Conservation (phyloP, 2,888 invertebrate species). For the Tetragonula carbonaria region DNA sequence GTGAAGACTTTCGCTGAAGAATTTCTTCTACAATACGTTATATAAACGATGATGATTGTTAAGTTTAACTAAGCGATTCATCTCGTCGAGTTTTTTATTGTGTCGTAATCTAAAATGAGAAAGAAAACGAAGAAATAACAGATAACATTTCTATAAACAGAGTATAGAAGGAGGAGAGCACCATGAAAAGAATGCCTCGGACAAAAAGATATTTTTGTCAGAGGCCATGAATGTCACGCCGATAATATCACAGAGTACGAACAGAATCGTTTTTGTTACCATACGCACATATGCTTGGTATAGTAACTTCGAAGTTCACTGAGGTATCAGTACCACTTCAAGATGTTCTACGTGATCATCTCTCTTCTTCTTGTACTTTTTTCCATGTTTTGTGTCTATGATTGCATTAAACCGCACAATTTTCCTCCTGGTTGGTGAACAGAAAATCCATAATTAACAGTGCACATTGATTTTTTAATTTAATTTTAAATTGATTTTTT, state of each 20-base stretch:
- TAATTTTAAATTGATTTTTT: too few relatives aligned
- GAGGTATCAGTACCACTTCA: conserved; percentile 46
- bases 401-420: conserved; percentile 75
- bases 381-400: conserved; percentile 63
- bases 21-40: neutral
- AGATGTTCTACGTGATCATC: conserved; percentile 62
- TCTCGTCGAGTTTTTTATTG: neutral
- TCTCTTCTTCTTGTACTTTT: conserved; percentile 56
- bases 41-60: conserved; percentile 1
- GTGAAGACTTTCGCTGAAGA: neutral
- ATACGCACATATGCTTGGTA: conserved; percentile 37
- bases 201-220: conserved; percentile 68
- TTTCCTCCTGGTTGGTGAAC: conserved; percentile 77
- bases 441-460: neutral
- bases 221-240: conserved; percentile 53
- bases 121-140: neutral
- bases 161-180: neutral
- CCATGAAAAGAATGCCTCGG: conserved; percentile 30
- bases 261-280: conserved; percentile 51
- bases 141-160: conserved; percentile 5
- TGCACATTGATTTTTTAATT: neutral
- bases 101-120: neutral
- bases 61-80: neutral
- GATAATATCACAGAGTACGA: conserved; percentile 61
- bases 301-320: conserved; percentile 18